Evolutionary conservation across 2,888 invertebrate genomes (phyloP).

Genomic region (Eurytoma californica): DNA sequence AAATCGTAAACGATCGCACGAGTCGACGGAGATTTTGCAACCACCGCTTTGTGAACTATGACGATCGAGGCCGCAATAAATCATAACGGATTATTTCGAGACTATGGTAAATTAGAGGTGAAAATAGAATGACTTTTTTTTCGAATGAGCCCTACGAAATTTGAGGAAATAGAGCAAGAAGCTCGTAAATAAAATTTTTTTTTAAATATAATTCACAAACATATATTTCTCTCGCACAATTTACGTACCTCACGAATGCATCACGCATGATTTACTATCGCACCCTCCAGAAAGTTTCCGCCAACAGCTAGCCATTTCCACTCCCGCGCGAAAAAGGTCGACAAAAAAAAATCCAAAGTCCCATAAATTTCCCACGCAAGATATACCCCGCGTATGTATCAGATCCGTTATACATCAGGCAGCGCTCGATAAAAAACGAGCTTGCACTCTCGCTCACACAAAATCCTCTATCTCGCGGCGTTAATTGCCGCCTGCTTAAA

Average conservation of each 20-base stretch:
- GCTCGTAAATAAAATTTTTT: background rate
- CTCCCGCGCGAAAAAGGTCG: background rate
- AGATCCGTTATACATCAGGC: constrained; percentile 27
- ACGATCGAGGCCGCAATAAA: no score
- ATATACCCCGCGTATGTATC: constrained; percentile 28
- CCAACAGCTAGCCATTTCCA: constrained; percentile 21
- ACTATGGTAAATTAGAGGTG: no score
- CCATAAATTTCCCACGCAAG: constrained; percentile 43
- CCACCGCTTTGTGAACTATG: no score
- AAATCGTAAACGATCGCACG: no score
- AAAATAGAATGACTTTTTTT: no score
- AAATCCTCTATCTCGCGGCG: constrained; percentile 15
- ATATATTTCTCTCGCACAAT: constrained; percentile 16
- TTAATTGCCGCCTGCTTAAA: constrained; percentile 24
- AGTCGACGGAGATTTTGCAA: no score
- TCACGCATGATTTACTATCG: constrained; percentile 40
- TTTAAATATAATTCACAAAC: background rate
- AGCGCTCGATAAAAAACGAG: constrained; percentile 42
- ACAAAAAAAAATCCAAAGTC: constrained; percentile 27
- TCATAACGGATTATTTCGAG: no score
- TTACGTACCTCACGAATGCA: constrained; percentile 18
- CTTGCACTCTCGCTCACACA: constrained; percentile 15
- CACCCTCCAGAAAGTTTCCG: constrained; percentile 40
- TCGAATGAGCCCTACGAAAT: no score
- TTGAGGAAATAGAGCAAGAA: constrained; percentile 6